Percentiles rank a stretch among this genome's conserved stretches.
phyloP scores from a whole-genome alignment of 2,797 vertebrate genomes.

The Australoheros facetus region DNA sequence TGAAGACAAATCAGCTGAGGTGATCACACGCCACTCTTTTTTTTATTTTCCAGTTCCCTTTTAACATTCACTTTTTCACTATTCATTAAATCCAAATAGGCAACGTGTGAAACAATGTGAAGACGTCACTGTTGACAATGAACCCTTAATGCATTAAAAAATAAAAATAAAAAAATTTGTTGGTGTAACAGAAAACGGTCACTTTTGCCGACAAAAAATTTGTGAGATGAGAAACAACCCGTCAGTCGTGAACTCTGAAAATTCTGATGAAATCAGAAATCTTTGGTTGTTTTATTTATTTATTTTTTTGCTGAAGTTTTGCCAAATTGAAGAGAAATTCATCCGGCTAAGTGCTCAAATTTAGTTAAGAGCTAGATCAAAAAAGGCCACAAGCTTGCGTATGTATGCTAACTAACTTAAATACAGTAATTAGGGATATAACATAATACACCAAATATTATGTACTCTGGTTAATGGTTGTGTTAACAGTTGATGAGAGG shows the following conservation, averaged over 20 bases:
- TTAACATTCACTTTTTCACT: conserved; percentile 62
- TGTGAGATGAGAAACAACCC: conserved; percentile 9
- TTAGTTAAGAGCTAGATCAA: conserved; percentile 42
- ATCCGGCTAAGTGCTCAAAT: conserved; percentile 25
- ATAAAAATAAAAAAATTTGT: conserved; percentile 15
- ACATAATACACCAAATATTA: conserved; percentile 41
- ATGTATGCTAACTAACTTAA: conserved; percentile 40
- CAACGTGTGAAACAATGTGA: conserved; percentile 74
- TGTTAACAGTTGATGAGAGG: conserved; percentile 51
- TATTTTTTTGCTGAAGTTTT: conserved; percentile 3
- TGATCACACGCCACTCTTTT: conserved; percentile 24
- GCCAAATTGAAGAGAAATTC: conserved; percentile 46
- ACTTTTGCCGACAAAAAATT: conserved; percentile 6
- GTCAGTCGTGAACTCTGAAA: conserved; percentile 16
- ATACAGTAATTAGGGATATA: conserved; percentile 29
- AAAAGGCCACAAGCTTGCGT: conserved; percentile 72
- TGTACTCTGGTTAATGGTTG: conserved; percentile 23
- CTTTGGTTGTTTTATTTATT: conserved; percentile 61
- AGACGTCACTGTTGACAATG: conserved; percentile 44
- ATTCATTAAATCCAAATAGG: conserved; percentile 70
- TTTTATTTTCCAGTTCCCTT: conserved; percentile 64
- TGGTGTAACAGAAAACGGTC: conserved; percentile 18
- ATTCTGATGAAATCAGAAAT: conserved; percentile 39
- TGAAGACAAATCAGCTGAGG: conserved; percentile 9
- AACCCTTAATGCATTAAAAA: conserved; percentile 11